phyloP scores from a whole-genome alignment of 2,113 vertebrate species.

The Rissa tridactyla region DNA sequence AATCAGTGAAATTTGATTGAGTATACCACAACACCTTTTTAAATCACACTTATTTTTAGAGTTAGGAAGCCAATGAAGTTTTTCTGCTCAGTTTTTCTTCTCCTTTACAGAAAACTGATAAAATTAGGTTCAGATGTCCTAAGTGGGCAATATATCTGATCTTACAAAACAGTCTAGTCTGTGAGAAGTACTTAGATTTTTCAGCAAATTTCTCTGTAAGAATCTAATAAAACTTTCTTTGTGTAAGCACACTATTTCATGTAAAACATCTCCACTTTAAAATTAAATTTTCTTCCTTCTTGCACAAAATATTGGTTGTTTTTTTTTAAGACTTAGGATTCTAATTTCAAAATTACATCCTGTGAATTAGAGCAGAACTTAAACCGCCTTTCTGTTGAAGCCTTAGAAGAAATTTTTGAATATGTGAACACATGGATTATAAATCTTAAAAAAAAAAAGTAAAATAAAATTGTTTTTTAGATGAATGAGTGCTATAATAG shows the following conservation, averaged over 20 bases:
- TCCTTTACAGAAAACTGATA: neutral
- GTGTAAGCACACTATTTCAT: neutral
- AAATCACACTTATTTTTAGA: neutral
- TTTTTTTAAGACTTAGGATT: neutral
- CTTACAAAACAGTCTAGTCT: neutral
- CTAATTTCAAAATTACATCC: neutral
- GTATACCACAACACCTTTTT: neutral
- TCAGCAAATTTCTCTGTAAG: neutral
- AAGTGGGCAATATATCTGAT: neutral
- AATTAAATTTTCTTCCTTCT: neutral
- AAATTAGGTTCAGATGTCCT: neutral
- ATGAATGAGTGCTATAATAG: neutral
- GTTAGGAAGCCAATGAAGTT: neutral
- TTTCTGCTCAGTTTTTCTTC: neutral
- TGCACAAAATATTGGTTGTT: neutral
- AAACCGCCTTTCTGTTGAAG: neutral
- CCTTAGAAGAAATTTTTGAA: neutral
- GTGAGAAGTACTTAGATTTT: neutral
- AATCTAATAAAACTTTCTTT: neutral
- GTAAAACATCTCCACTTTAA: neutral
- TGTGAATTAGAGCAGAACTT: neutral
- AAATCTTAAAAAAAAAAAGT: neutral
- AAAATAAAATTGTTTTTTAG: neutral
- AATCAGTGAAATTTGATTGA: neutral
- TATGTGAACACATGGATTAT: neutral